These are phyloP conservation scores for Tokudaia tokunoshimensis DNA, from an alignment of 2,797 vertebrate genomes.

Conservation along the genomic window DNA sequence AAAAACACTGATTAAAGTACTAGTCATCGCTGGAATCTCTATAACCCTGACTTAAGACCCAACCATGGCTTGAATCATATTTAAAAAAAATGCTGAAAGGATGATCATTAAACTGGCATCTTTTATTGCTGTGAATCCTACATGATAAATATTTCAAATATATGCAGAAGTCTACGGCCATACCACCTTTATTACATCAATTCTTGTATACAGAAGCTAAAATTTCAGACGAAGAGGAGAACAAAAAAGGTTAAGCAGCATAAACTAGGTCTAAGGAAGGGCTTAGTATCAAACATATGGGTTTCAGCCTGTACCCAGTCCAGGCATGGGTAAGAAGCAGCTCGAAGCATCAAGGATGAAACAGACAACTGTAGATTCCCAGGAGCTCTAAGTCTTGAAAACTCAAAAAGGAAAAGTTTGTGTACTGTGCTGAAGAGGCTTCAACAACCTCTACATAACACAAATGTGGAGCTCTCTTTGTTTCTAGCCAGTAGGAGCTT, in stretches of 20 bases:
- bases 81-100: neutral
- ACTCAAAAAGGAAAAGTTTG: neutral
- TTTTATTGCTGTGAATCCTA: constrained; percentile 10
- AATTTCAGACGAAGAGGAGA: neutral
- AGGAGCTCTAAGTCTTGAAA: neutral
- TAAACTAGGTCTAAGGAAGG: neutral
- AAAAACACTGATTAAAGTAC: constrained; percentile 47
- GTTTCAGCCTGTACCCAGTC: neutral
- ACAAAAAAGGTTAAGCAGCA: neutral
- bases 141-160: neutral
- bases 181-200: neutral
- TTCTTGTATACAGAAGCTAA: neutral
- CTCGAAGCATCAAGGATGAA: neutral
- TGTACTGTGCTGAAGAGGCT: neutral
- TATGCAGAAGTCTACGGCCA: neutral
- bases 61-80: neutral
- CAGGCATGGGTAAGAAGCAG: neutral
- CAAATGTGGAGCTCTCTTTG: neutral
- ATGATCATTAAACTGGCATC: neutral
- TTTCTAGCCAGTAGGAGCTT: neutral
- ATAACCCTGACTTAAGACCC: neutral
- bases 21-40: neutral
- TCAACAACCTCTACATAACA: neutral
- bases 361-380: neutral
- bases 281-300: neutral